Conservation (phyloP, 2,888 invertebrate species). For the Ganaspis brasiliensis region DNA sequence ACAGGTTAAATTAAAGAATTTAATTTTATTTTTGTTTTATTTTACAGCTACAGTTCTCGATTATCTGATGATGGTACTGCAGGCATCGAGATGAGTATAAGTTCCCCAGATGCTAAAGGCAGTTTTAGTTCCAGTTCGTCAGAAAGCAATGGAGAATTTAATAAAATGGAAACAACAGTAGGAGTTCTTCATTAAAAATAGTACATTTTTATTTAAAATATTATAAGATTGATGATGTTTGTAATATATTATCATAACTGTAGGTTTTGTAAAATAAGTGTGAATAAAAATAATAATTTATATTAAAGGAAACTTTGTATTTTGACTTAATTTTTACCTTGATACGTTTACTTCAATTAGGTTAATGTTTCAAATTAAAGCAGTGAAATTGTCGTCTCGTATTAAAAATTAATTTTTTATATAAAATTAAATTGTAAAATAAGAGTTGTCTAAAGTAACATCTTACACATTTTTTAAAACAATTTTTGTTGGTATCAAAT, state of each 20-base stretch:
- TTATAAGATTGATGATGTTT: neutral
- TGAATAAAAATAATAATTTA: too few relatives aligned
- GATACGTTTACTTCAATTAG: too few relatives aligned
- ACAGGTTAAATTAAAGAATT: neutral
- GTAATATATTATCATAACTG: neutral
- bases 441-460: too few relatives aligned
- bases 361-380: too few relatives aligned
- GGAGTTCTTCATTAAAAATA: neutral
- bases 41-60: neutral
- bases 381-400: too few relatives aligned
- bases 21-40: neutral
- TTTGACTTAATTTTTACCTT: too few relatives aligned
- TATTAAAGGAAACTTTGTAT: too few relatives aligned
- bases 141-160: neutral
- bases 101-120: neutral
- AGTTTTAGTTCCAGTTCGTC: slow-evolving; percentile 1
- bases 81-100: neutral
- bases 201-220: neutral
- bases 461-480: too few relatives aligned
- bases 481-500: too few relatives aligned
- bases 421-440: too few relatives aligned
- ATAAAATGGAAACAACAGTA: slow-evolving; percentile 1
- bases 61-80: neutral
- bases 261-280: neutral
- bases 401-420: too few relatives aligned